Evolutionary conservation across 2,113 vertebrate species (phyloP).

Genomic region (Maccullochella peelii): DNA sequence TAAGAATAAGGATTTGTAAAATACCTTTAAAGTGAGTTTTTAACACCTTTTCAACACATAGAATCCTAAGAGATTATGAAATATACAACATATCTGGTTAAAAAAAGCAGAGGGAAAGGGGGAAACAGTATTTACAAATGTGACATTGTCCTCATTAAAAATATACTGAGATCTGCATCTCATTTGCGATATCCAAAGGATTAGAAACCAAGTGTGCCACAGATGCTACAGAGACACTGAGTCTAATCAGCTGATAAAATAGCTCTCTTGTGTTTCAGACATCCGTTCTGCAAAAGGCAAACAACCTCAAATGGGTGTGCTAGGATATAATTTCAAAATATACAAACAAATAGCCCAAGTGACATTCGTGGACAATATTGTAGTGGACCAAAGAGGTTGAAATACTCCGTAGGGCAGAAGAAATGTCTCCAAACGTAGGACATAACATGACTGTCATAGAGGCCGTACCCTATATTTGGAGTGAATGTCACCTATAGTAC

Average conservation of each 20-base stretch:
- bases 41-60: conserved; percentile 50
- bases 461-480: conserved; percentile 9
- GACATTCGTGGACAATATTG: conserved; percentile 26
- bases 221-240: not conserved
- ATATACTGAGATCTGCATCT: conserved; percentile 44
- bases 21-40: conserved; percentile 43
- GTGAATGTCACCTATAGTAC: conserved; percentile 13
- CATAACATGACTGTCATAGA: not conserved
- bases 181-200: conserved; percentile 48
- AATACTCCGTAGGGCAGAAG: not conserved
- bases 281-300: conserved; percentile 12
- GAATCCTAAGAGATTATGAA: conserved; percentile 58
- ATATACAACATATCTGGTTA: conserved; percentile 66
- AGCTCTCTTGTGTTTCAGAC: conserved; percentile 20
- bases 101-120: conserved; percentile 37
- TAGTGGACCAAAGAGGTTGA: not conserved
- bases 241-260: conserved; percentile 17
- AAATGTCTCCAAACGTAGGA: not conserved
- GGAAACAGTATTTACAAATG: conserved; percentile 72
- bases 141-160: conserved; percentile 44
- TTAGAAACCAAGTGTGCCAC: conserved; percentile 18
- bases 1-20: conserved; percentile 53
- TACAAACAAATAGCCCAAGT: conserved; percentile 42
- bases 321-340: conserved; percentile 30
- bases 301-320: conserved; percentile 15